Base-by-base conservation (phyloP, 2,797 vertebrate species). In the Loriculus beryllinus region DNA sequence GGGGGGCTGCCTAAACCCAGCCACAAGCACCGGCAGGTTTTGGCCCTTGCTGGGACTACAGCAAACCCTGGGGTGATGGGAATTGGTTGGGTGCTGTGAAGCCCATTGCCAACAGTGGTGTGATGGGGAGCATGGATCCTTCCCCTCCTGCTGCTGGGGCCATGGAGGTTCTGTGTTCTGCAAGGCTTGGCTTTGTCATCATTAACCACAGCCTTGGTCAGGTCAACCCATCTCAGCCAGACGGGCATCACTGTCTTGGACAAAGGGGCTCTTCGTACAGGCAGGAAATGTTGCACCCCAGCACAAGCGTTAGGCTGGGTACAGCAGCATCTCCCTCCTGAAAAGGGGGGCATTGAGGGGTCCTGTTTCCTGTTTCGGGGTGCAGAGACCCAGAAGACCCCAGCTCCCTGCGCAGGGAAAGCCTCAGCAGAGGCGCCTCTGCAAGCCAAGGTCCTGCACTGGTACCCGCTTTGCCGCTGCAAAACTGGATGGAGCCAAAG, bases 161-260 rank as follows among this genome's bases (percentile, higher is more conserved):
- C 64, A 7, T 0, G 35, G 56, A 26, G 56, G 3, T 59, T 39
- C 74, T 23, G 25, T 11, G 37, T 20, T 10, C 52, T 54, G 49
- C 19, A 8, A 18, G 12, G 9, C 6, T 25, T 6, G 10, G 28
- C 39, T 77, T 67, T 54, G 10, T 42, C 12, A 54, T 40, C 71
- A 54, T 6, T 12, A 21, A 9, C 31, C 8, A 33, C 57, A 60
- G 60, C 65, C 14, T 15, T 9, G 47, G 43, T 37, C 40, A 3
- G 2, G 4, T 39, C 5, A 56, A 26, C 31, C 20, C 4, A 0
- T 5, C 56, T 37, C 22, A 52, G 9, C 60, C 35, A 37, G 62
- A 21, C 5, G 43, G 49, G 9, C 62, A 12, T 9, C 43, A 23
- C 35, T 3, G 1, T 2, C 64, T 56, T 0, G 0, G 75, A 75